Percentiles rank a stretch among this genome's conserved stretches.
Evolutionary conservation across 2,888 invertebrate species (phyloP).

Genomic region (Drosophila neoperkinsi): DNA sequence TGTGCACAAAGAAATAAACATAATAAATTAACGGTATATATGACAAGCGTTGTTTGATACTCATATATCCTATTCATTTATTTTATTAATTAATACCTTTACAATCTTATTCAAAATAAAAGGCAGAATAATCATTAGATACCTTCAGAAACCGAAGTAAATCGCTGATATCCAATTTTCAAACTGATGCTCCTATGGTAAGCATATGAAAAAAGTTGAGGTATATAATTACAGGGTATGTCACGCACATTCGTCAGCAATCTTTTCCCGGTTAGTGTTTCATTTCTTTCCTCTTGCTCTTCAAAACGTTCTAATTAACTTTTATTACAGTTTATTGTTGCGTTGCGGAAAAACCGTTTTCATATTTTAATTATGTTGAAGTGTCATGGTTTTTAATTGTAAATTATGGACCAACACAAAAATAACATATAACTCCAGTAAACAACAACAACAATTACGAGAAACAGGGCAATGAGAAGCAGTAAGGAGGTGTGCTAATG

Average conservation of each 20-base stretch:
- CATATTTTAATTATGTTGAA: constrained; percentile 83
- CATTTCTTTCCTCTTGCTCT: constrained; percentile 26
- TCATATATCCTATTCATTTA: neutral
- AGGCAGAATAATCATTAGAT: neutral
- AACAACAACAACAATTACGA: constrained; percentile 19
- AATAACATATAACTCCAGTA: constrained; percentile 51
- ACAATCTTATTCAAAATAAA: neutral
- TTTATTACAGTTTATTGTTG: constrained; percentile 81
- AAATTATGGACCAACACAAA: constrained; percentile 72
- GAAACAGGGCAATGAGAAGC: constrained; percentile 23
- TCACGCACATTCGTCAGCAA: neutral
- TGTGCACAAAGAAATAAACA: neutral
- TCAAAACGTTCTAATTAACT: constrained; percentile 70
- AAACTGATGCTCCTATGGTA: neutral
- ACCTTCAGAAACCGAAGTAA: neutral
- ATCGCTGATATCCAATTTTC: neutral
- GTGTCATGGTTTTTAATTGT: constrained; percentile 82
- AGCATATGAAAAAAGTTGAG: neutral
- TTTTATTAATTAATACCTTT: neutral
- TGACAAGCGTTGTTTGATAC: neutral
- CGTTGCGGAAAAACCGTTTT: constrained; percentile 73
- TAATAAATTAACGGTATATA: neutral
- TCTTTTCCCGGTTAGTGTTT: constrained; percentile 14
- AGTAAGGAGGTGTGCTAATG: constrained; percentile 17
- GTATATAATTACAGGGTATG: constrained; percentile 8